Evolutionary conservation across 2,797 vertebrate genomes (phyloP).

Genomic region (Argentina silus): DNA sequence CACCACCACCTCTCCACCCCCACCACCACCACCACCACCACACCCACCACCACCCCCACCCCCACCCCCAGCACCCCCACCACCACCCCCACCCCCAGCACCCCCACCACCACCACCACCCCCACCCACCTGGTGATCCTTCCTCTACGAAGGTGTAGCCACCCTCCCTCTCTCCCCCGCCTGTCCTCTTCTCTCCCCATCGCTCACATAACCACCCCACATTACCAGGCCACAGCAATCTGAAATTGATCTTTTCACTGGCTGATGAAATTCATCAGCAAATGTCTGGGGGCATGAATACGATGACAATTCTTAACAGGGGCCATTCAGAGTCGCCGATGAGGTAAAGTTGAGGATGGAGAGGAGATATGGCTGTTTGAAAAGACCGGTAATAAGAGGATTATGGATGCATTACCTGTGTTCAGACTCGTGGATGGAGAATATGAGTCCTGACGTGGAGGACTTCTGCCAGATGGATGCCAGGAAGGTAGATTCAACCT

Average conservation of each 20-base stretch:
- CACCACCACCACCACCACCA: too few relatives aligned
- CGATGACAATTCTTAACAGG: slow-evolving; percentile 38
- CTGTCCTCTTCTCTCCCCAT: not conserved
- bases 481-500: slow-evolving; percentile 94
- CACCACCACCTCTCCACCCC: too few relatives aligned
- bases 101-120: too few relatives aligned
- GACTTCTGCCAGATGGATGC: slow-evolving; percentile 91
- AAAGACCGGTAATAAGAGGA: slow-evolving; percentile 9
- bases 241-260: slow-evolving; percentile 38
- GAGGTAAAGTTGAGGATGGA: slow-evolving; percentile 18
- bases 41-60: too few relatives aligned
- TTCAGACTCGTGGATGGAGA: slow-evolving; percentile 92
- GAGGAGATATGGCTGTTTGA: not conserved
- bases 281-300: slow-evolving; percentile 27
- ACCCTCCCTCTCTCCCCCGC: not conserved
- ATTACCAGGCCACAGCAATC: slow-evolving; percentile 25
- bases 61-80: too few relatives aligned
- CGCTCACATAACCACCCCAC: not conserved
- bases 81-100: too few relatives aligned
- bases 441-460: slow-evolving; percentile 89
- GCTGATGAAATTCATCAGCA: slow-evolving; percentile 42
- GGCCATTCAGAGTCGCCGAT: slow-evolving; percentile 12
- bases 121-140: too few relatives aligned
- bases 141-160: too few relatives aligned
- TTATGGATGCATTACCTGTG: slow-evolving; percentile 85